Evolutionary conservation across 2,113 vertebrate genomes (phyloP), one percentile per base, ranked within the genome.

Genomic region (Sebastes fasciatus): DNA sequence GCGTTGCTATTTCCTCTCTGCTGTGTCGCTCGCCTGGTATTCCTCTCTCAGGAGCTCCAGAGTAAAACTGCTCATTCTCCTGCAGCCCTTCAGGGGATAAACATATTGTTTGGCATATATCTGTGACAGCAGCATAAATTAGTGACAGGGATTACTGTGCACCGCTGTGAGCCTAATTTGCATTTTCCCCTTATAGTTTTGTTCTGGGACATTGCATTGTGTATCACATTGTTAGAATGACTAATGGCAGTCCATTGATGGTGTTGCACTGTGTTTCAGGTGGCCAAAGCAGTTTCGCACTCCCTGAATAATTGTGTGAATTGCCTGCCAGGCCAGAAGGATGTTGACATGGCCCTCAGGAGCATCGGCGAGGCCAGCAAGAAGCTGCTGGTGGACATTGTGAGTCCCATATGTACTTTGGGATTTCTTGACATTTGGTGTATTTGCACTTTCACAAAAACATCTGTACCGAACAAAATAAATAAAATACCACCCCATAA

Each of bases 221-320:
- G 40, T 40, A 10, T 58, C 49, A 42, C 79, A 86, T 91, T 91
- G 86, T 91, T 91, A 84, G 70, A 85, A 88, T 88, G 72, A 82
- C 74, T 86, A 73, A 88, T 85, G 80, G 78, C 52, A 40, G 57
- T 66, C 54, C 65, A 74, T 69, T 88, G 60, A 91, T 77, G 55
- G 79, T 40, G 4, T 21, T 83, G 80, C 88, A 58, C 55, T 88
- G 64, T 78, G 73, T 95, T 94, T 83, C 86, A 99, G 99, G 99
- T 99, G 91, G 99, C 99, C 78, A 99, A 99, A 94, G 97, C 98
- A 0, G 99, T 99, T 57, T 99, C 99, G 0, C 98, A 99, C 92
- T 99, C 98, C 1, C 90, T 99, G 91, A 99, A 99, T 92, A 99
- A 98, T 93, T 99, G 99, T 1, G 99, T 99, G 79, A 99, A 99